These are phyloP conservation scores for Lysandra coridon DNA, from an alignment of 2,888 invertebrate genomes.

Conservation along the genomic window DNA sequence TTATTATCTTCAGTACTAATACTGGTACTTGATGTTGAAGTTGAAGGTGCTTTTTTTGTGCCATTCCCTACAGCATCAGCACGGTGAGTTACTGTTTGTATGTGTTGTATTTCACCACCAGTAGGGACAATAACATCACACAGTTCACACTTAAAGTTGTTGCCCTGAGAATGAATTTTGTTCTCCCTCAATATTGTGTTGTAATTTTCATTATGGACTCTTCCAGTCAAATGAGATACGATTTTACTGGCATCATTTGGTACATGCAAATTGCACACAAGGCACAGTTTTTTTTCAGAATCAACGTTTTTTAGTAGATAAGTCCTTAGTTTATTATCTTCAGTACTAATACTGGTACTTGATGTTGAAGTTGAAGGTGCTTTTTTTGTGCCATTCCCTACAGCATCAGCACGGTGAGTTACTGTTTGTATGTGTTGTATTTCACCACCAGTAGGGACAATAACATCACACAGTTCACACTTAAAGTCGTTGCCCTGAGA, in stretches of 20 bases:
- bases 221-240: not conserved
- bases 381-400: not conserved
- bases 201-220: not conserved
- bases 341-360: not conserved
- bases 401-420: not conserved
- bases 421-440: not conserved
- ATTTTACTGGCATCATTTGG: not conserved
- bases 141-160: not conserved
- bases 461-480: not conserved
- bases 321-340: no score
- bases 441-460: not conserved
- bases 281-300: no score
- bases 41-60: not conserved
- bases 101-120: slow-evolving; percentile 9
- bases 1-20: not conserved
- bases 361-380: not conserved
- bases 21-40: not conserved
- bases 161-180: not conserved
- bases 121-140: not conserved
- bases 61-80: not conserved
- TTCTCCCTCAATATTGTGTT: not conserved
- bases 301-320: no score
- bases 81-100: not conserved
- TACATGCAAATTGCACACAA: not conserved
- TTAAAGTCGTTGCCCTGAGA: not conserved